A percentile compares a stretch with the other conserved stretches of the same genome.
Evolutionary conservation across 2,888 invertebrate genomes (phyloP).

Genomic region (Cheilosia impressa): DNA sequence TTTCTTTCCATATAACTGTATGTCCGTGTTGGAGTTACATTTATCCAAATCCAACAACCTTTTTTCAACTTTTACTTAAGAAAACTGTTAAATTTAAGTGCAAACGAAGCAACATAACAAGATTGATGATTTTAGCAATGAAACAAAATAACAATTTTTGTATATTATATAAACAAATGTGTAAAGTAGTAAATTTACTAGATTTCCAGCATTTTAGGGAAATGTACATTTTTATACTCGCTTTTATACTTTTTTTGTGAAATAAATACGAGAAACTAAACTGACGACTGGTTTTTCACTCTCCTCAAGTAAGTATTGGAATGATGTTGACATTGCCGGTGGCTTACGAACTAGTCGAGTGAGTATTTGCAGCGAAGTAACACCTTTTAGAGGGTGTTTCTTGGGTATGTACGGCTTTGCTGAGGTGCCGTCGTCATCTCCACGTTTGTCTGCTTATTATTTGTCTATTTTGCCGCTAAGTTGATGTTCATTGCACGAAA

Average conservation of each 20-base stretch:
- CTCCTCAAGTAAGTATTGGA: no score
- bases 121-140: conserved; percentile 8
- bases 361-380: no score
- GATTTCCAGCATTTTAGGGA: conserved; percentile 40
- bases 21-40: background rate
- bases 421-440: no score
- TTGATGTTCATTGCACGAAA: no score
- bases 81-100: conserved; percentile 7
- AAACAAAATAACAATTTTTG: conserved; percentile 6
- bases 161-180: conserved; percentile 15
- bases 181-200: conserved; percentile 20
- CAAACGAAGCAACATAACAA: conserved; percentile 20
- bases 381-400: no score
- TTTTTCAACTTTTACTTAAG: conserved; percentile 28
- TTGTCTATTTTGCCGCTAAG: no score
- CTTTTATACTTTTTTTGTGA: conserved; percentile 70
- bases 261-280: conserved; percentile 28
- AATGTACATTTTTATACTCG: conserved; percentile 72
- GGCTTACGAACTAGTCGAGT: no score
- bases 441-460: no score
- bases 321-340: no score
- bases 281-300: no score
- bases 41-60: background rate
- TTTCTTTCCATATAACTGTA: conserved; percentile 13
- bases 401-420: no score